Evolutionary conservation across 2,888 invertebrate genomes (phyloP), one percentile per base, ranked within the genome.

Genomic region (Hirudinaria manillensis): DNA sequence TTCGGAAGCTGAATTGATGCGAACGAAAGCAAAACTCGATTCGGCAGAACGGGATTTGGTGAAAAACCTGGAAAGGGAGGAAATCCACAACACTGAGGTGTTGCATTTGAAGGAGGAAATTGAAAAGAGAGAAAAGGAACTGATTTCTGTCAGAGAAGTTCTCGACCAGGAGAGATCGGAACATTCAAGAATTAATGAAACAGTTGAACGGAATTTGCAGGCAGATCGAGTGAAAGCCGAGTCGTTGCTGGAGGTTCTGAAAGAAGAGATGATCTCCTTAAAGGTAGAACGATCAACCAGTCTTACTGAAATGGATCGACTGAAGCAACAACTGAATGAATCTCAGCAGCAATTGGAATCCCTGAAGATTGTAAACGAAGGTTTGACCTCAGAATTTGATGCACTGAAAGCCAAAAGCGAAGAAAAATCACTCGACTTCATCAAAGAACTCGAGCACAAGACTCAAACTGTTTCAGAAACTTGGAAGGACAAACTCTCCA

Each of bases 41-140:
- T 61, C 6, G 2, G 7, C 10, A 16, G 21, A 27, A 61, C 29
- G 10, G 61, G 61, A 61, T 7, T 61, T 61, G 61, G n/a, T 36
- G n/a, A 24, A 45, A 27, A 13, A 13, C 10, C 1, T 68, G 34
- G 32, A 34, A 29, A 34, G 29, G 68, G 70, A 36, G 70, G 45
- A n/a, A n/a, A 1, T 38, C 0, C 4, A 36, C 3, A 34, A 45
- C 13, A 24, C 3, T 2, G 13, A 7, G 51, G 1, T 70, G 36
- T 10, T 24, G 21, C 45, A 45, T 3, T 45, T 45, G 70, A 70
- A 45, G 24, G 29, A 36, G n/a, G 38, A 70, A 45, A n/a, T 70
- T 38, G 36, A 45, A 70, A n/a, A 70, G 16, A 27, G 21, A 10
- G 51, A 70, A 29, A 51, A 45, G 24, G 72, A 72, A 32, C 61